Base-by-base conservation (phyloP, 2,888 invertebrate genomes). In the Teinopalpus imperialis region DNA sequence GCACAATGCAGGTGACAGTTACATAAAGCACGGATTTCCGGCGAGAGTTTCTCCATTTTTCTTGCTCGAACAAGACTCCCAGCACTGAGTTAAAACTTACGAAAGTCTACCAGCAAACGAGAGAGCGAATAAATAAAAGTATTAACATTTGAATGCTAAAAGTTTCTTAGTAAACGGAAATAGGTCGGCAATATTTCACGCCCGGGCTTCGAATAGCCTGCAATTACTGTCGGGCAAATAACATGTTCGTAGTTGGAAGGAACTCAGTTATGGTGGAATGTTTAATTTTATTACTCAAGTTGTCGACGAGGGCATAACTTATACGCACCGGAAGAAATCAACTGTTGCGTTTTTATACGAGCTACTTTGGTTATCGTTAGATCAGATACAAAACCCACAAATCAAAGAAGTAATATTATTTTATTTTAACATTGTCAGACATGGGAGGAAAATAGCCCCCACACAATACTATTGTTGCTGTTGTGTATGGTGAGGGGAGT, bases 271-370 rank as follows among this genome's bases (percentile, higher is more conserved):
- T 18, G 31, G 40, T 18, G 6, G 27, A 46, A 47, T 45, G 52
- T 50, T 53, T 50, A 42, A 49, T 43, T 52, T 52, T 54, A 52
- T 54, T 52, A 42, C 46, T 23, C 43, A 54, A 52, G 45, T 54
- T 52, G 23, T 9, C 8, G 16, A 32, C 5, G 6, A 23, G 6
- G 10, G 16, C 14, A 20, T 10, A 24, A 24, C 23, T 32, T 31
- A 16, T 31, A 16, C 7, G 16, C 14, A n/a, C 10, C 3, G 34
- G 9, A 24, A 21, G 10, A 16, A 37, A 37, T 2, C 12, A 12
- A n/a, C 24, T 29, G 5, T 16, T 35, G 35, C 23, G 26, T 14
- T 24, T 13, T 9, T 18, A n/a, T n/a, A n/a, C n/a, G n/a, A n/a
- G n/a, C n/a, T n/a, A n/a, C n/a, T n/a, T n/a, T n/a, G n/a, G n/a